Percentiles rank a stretch among this genome's conserved stretches.
Evolutionary conservation across 2,888 invertebrate species (phyloP).

Genomic region (Boloria selene): DNA sequence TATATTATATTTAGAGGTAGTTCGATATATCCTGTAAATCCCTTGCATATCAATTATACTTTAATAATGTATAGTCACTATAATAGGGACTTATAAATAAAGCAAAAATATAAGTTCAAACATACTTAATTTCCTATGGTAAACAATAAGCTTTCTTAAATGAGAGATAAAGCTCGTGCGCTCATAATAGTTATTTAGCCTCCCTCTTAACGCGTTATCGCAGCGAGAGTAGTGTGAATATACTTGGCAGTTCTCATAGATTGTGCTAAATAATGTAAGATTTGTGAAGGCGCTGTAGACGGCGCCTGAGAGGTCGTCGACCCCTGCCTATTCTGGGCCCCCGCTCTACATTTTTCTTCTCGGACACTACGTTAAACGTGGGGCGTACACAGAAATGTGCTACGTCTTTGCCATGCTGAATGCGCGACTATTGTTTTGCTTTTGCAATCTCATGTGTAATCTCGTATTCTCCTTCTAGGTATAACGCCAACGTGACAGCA

Average conservation of each 20-base stretch:
- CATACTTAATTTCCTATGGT: background rate
- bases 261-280: slow-evolving; percentile 65
- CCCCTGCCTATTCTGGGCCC: slow-evolving; percentile 62
- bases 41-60: no score
- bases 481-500: slow-evolving; percentile 37
- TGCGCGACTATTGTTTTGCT: slow-evolving; percentile 72
- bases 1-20: no score
- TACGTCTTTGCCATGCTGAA: slow-evolving; percentile 69
- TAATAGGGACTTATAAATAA: no score
- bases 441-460: slow-evolving; percentile 75
- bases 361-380: slow-evolving; percentile 68
- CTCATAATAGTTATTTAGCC: slow-evolving; percentile 9
- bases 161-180: background rate
- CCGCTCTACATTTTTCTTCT: slow-evolving; percentile 75
- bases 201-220: slow-evolving; percentile 21
- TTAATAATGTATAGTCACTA: no score
- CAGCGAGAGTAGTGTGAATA: slow-evolving; percentile 45
- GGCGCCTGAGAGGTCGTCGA: slow-evolving; percentile 62
- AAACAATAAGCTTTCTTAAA: background rate
- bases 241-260: slow-evolving; percentile 59
- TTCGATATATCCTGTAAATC: no score
- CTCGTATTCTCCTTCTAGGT: slow-evolving; percentile 52
- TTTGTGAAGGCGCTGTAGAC: slow-evolving; percentile 52
- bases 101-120: background rate
- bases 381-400: slow-evolving; percentile 65